Evolutionary conservation across 2,888 invertebrate species (phyloP), one percentile per base, ranked within the genome.

Genomic region (Nymphalis polychloros): DNA sequence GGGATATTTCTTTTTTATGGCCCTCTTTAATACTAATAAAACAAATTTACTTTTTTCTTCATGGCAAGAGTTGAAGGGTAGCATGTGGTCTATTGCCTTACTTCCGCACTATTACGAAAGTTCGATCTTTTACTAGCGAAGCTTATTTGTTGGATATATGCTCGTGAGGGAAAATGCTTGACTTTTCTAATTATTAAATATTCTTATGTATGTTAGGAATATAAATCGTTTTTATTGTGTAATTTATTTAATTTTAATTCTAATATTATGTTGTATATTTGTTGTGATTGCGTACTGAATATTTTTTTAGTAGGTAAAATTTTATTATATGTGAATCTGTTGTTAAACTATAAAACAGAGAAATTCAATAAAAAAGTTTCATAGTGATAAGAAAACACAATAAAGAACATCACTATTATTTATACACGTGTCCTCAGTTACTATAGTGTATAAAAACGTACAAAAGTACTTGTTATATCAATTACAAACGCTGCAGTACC

Each of bases 21-120:
- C 87, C 84, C 84, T 85, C 84, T 90, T 90, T 90, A 85, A 88
- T 91, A 89, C 85, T 89, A 89, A 89, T 92, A 92, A 90, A 89
- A 90, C 86, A 89, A 91, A 90, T 90, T 90, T 85, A 86, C 86
- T 89, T 89, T 90, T 81, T 85, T 84, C 80, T 81, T 76, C 76
- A 77, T 81, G 68, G 81, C 71, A 65, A 78, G 84, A 87, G 84
- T 89, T 72, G 61, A 46, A 77, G 78, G 81, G 81, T 82, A 86
- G 79, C 88, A 87, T 89, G 85, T 88, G 86, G 85, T 82, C 81
- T 83, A 87, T 86, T 79, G 81, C 82, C 80, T 85, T 86, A 81
- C 78, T 82, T 83, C 71, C 73, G 73, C 73, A 69, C 77, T 82
- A 85, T 84, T 82, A 79, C 77, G 68, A 31, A 41, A 68, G 65